Base-by-base conservation (phyloP, 2,888 invertebrate genomes). In the Camptogramma bilineatum region DNA sequence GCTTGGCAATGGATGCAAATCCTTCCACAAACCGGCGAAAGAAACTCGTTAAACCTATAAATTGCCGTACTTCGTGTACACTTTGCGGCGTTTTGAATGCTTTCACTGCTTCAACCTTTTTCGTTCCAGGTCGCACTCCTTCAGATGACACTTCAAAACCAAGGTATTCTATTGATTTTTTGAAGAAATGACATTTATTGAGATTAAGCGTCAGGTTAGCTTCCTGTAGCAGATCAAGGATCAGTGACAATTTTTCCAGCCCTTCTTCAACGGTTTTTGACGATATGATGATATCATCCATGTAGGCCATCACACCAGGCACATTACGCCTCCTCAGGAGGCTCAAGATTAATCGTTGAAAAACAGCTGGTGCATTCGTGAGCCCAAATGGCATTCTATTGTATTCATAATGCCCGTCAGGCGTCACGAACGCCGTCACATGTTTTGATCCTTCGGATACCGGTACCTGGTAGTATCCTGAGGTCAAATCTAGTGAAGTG, bases 21-120 rank as follows among this genome's bases (percentile, higher is more conserved):
- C n/a, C n/a, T n/a, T n/a, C n/a, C n/a, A n/a, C n/a, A n/a, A n/a
- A n/a, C n/a, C n/a, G n/a, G n/a, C n/a, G n/a, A n/a, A n/a, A n/a
- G n/a, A n/a, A n/a, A n/a, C n/a, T n/a, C n/a, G n/a, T n/a, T n/a
- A n/a, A n/a, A n/a, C n/a, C n/a, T n/a, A n/a, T n/a, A n/a, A n/a
- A n/a, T n/a, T n/a, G n/a, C n/a, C n/a, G n/a, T n/a, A n/a, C n/a
- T 19, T 47, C 47, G 10, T 47, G 47, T 47, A 47, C 47, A 10
- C 19, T 47, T 10, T 47, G 9, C 10, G 47, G 47, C 8, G 10
- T 19, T 19, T 19, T 19, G 10, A 47, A 47, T 1, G 19, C 18
- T 17, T 10, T 19, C 0, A 47, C 47, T 19, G 47, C 47, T 19
- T 47, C 19, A 10, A 19, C 10, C 7, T 47, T 47, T 19, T 8